Evolutionary conservation across 2,888 invertebrate species (phyloP), one percentile per base, ranked within the genome.

Genomic region (Perizoma affinitatum): DNA sequence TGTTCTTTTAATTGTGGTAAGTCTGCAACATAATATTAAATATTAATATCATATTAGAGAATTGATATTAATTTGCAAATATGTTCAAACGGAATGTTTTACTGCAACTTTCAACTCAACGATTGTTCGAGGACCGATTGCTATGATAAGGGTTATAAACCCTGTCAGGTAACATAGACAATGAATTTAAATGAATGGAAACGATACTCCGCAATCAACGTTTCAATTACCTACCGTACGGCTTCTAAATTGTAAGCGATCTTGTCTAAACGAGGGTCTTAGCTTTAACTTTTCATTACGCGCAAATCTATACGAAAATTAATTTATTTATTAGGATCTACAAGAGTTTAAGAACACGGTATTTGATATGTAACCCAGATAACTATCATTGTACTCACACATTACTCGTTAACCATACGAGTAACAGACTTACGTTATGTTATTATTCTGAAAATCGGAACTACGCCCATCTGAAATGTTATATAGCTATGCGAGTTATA

Each of bases 1-100:
- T 93, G 99, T 99, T 63, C 94, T 99, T 66, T 94, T 99, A 69
- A 99, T 99, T 93, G 99, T 99, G 94, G 99, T 99, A 93, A 95
- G 98, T 95, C 34, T 46, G 22, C 22, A 22, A 22, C 22, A 22
- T 22, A 22, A 22, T 22, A 22, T 22, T 22, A 38, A 38, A 38
- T 6, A 38, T 38, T 1, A 38, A 7, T 6, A 6, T 6, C 38
- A 38, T 6, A n/a, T n/a, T n/a, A n/a, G 22, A 22, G 22, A 22
- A 2, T 22, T 22, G 1, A 22, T 22, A 22, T 22, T 2, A 22
- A 22, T 38, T 38, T 38, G 38, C 4, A 38, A 38, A 38, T 38
- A 7, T 38, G 1, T 22, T 3, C 22, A 22, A 22, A 22, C 22
- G 22, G 22, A 22, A 22, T 22, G 22, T 22, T 22, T 10, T 10